Evolutionary conservation across 2,797 vertebrate species (phyloP).

Genomic region (Centropyge bicolor): DNA sequence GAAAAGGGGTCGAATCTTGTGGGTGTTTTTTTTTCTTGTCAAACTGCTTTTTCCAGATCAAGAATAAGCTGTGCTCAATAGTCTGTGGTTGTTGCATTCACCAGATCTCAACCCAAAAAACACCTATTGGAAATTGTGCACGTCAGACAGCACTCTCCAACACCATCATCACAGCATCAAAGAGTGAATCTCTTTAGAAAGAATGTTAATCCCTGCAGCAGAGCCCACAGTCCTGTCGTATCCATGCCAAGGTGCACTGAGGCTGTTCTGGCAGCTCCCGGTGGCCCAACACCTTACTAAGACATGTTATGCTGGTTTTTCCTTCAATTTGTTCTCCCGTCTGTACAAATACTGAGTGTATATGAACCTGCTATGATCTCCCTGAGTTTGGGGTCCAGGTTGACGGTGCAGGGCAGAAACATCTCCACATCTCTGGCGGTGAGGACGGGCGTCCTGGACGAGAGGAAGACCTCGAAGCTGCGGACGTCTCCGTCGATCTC

Average conservation of each 20-base stretch:
- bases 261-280: slow-evolving; percentile 1
- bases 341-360: slow-evolving; percentile 11
- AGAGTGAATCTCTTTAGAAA: slow-evolving; percentile 35
- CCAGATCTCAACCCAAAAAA: slow-evolving; percentile 17
- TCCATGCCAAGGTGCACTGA: slow-evolving; percentile 19
- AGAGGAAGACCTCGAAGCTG: slow-evolving; percentile 98
- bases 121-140: background rate
- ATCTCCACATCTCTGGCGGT: slow-evolving; percentile 93
- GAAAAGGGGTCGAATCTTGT: background rate
- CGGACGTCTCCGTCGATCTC: slow-evolving; percentile 97
- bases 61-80: background rate
- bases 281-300: slow-evolving; percentile 3
- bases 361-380: slow-evolving; percentile 96
- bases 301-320: background rate
- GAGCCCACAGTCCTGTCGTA: slow-evolving; percentile 6
- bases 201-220: slow-evolving; percentile 42
- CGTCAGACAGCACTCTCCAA: background rate
- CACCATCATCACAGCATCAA: slow-evolving; percentile 33
- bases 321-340: background rate
- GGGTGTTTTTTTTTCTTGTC: background rate
- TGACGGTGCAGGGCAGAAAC: slow-evolving; percentile 97
- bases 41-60: slow-evolving; percentile 3
- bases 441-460: slow-evolving; percentile 95
- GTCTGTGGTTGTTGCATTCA: background rate
- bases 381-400: slow-evolving; percentile 96